phyloP scores from a whole-genome alignment of 2,888 invertebrate genomes.

The Malthinus seriepunctatus region DNA sequence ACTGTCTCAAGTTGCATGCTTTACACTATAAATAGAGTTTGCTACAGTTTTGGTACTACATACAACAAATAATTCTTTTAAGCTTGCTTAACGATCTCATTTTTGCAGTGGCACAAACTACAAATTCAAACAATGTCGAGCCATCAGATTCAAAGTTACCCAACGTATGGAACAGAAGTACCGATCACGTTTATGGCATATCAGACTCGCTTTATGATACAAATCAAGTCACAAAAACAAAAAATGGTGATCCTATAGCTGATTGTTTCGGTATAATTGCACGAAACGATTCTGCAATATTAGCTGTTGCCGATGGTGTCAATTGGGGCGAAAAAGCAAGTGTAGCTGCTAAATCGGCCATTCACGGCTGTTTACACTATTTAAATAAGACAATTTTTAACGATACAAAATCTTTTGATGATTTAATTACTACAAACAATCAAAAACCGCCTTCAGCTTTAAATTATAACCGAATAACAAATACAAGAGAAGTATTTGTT shows the following conservation, averaged over 20 bases:
- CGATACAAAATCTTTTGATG: slow-evolving; percentile 51
- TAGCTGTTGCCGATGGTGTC: slow-evolving; percentile 87
- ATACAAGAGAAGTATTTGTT: slow-evolving; percentile 75
- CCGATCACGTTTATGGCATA: slow-evolving; percentile 66
- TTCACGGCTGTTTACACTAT: slow-evolving; percentile 83
- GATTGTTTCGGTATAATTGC: slow-evolving; percentile 82
- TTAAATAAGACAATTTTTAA: slow-evolving; percentile 71
- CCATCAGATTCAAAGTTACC: slow-evolving; percentile 44
- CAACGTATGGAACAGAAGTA: slow-evolving; percentile 61
- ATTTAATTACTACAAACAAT: slow-evolving; percentile 44
- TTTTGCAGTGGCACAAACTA: slow-evolving; percentile 13
- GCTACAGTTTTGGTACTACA: no score
- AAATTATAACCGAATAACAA: slow-evolving; percentile 48
- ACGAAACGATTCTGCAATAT: slow-evolving; percentile 72
- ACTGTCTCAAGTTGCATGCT: no score
- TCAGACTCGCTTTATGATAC: slow-evolving; percentile 82
- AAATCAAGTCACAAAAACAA: slow-evolving; percentile 73
- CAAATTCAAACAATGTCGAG: neutral
- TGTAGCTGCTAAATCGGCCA: slow-evolving; percentile 81
- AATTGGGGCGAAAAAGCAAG: slow-evolving; percentile 91
- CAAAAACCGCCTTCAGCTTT: slow-evolving; percentile 15
- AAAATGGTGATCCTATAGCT: slow-evolving; percentile 81
- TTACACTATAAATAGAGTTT: no score
- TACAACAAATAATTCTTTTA: no score
- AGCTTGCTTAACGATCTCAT: no score